Conservation (phyloP, 1,140 invertebrate species). For the Tenebrio molitor region DNA sequence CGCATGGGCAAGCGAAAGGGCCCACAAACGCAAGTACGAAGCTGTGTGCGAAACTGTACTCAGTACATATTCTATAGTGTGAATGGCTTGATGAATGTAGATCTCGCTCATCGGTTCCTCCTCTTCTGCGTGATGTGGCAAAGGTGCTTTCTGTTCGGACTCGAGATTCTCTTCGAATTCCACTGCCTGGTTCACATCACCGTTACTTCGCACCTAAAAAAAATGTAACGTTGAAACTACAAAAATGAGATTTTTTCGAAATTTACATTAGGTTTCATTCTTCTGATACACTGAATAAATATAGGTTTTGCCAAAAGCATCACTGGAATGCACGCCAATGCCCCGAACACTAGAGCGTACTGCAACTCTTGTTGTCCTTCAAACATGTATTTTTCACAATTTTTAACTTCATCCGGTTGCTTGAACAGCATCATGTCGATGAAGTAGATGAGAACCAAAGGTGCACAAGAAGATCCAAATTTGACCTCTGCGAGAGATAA, state of each 20-base stretch:
- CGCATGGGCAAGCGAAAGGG: conserved; percentile 93
- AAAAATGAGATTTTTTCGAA: not conserved
- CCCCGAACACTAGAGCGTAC: conserved; percentile 79
- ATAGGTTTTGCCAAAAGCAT: conserved; percentile 95
- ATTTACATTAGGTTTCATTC: conserved; percentile 41
- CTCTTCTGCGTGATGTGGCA: conserved; percentile 64
- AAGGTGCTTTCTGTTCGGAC: not conserved
- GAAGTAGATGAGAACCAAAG: conserved; percentile 89
- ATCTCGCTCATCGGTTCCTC: conserved; percentile 85
- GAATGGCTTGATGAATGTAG: conserved; percentile 94
- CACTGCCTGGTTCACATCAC: conserved; percentile 75
- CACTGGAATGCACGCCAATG: conserved; percentile 89
- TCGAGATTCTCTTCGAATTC: conserved; percentile 66
- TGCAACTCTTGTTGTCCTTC: conserved; percentile 80
- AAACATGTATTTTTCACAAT: conserved; percentile 82
- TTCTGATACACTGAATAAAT: conserved; percentile 70
- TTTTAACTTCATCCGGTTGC: conserved; percentile 65
- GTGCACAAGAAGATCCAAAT: conserved; percentile 79
- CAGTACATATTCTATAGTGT: conserved; percentile 97
- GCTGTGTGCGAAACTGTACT: conserved; percentile 97
- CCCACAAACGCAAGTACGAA: conserved; percentile 96
- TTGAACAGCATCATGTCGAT: conserved; percentile 94
- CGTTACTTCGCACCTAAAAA: conserved; percentile 65
- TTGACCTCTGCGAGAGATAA: conserved; percentile 58
- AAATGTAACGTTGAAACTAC: not conserved